These are phyloP conservation scores for Octodonta nipae DNA, from an alignment of 2,888 invertebrate species.

Conservation along the genomic window DNA sequence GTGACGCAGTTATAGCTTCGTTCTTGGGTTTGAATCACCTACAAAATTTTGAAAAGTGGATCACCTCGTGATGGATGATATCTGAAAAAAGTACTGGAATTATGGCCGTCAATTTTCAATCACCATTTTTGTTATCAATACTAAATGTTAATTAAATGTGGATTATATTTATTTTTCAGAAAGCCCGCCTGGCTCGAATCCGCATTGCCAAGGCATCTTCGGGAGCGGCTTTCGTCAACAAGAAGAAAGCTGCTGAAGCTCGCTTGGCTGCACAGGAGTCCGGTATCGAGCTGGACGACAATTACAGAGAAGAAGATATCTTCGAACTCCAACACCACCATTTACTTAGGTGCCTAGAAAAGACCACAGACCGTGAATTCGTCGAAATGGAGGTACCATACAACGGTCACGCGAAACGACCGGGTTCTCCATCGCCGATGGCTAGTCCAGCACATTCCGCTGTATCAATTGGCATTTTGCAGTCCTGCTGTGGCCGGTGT, in stretches of 20 bases:
- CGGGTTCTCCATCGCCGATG: slow-evolving; percentile 75
- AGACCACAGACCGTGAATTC: slow-evolving; percentile 96
- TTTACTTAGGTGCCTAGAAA: slow-evolving; percentile 89
- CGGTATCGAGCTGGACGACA: slow-evolving; percentile 82
- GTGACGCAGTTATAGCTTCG: too few relatives aligned
- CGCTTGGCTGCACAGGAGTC: slow-evolving; percentile 85
- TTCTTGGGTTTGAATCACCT: too few relatives aligned
- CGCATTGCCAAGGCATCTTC: slow-evolving; percentile 98
- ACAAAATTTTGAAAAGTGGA: too few relatives aligned
- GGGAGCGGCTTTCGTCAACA: slow-evolving; percentile 93
- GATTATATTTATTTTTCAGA: too few relatives aligned
- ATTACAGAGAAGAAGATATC: slow-evolving; percentile 84
- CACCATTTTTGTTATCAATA: too few relatives aligned
- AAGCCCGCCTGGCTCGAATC: slow-evolving; percentile 95
- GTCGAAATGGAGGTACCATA: slow-evolving; percentile 87
- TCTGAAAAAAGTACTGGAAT: too few relatives aligned
- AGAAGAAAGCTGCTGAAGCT: slow-evolving; percentile 97
- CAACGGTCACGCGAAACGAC: slow-evolving; percentile 86
- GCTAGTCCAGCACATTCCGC: slow-evolving; percentile 79
- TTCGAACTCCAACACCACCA: slow-evolving; percentile 99
- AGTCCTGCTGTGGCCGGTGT: slow-evolving; percentile 71
- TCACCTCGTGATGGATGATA: too few relatives aligned
- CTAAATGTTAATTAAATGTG: too few relatives aligned
- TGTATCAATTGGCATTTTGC: slow-evolving; percentile 47
- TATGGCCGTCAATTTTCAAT: too few relatives aligned